A percentile compares a stretch with the other conserved stretches of the same genome.
phyloP scores from a whole-genome alignment of 2,888 invertebrate species.

The Vesta saturnalis region DNA sequence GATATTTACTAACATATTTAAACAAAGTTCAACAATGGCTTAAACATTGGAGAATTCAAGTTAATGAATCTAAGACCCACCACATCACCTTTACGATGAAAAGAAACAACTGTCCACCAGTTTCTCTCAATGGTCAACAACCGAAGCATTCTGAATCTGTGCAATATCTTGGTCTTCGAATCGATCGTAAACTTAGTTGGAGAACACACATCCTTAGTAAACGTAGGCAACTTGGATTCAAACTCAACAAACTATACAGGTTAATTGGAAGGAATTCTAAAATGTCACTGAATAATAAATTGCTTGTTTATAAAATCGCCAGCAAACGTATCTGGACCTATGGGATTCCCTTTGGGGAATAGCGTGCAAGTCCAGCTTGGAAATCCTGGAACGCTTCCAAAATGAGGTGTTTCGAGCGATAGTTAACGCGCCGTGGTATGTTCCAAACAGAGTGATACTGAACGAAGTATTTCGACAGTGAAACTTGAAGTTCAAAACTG shows the following conservation, averaged over 20 bases:
- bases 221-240: neutral
- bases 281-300: neutral
- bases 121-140: neutral
- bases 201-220: neutral
- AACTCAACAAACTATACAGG: neutral
- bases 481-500: too few relatives aligned
- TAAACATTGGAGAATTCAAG: too few relatives aligned
- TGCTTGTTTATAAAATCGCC: too few relatives aligned
- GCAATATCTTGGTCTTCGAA: neutral
- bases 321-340: neutral
- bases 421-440: neutral
- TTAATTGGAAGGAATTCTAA: neutral
- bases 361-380: neutral
- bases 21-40: too few relatives aligned
- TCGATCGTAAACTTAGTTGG: neutral
- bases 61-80: too few relatives aligned
- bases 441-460: too few relatives aligned
- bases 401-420: neutral
- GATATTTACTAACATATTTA: neutral
- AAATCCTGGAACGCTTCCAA: neutral
- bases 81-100: too few relatives aligned
- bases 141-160: neutral
- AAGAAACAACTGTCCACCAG: too few relatives aligned
- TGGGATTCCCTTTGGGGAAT: too few relatives aligned
- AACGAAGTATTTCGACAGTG: too few relatives aligned